phyloP scores from a whole-genome alignment of 1,140 invertebrate genomes.

The Magallana angulata region DNA sequence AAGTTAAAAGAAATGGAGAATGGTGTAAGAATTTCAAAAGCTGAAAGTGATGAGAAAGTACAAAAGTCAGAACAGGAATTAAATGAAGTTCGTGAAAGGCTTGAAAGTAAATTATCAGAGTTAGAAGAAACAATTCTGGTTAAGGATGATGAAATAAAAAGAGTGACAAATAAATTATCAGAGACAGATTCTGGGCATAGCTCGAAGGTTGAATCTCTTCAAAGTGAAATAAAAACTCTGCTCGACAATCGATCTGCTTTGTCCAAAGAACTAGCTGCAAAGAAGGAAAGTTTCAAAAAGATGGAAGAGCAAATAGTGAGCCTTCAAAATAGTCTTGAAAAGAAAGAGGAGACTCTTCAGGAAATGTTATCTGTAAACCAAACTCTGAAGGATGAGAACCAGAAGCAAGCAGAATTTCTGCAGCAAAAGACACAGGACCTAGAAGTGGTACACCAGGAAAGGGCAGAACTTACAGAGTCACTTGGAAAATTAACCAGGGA shows the following conservation, averaged over 20 bases:
- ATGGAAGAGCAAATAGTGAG: constrained; percentile 10
- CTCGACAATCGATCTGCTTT: neutral
- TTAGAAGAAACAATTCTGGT: neutral
- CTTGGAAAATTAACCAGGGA: constrained; percentile 23
- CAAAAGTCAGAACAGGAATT: neutral
- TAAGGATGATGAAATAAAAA: neutral
- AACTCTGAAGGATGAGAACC: neutral
- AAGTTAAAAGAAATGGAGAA: constrained; percentile 34
- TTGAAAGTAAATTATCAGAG: neutral
- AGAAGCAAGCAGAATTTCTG: neutral
- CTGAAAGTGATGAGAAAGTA: constrained; percentile 17
- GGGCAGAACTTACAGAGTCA: neutral
- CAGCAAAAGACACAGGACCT: constrained; percentile 10
- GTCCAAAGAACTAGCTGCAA: neutral
- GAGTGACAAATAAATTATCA: constrained; percentile 11
- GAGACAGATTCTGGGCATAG: neutral
- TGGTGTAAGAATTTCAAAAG: constrained; percentile 28
- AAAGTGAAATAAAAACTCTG: constrained; percentile 7
- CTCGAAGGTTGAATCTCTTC: neutral
- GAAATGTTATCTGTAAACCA: neutral
- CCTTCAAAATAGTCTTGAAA: constrained; percentile 32
- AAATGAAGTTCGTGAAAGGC: neutral
- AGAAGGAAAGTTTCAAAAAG: constrained; percentile 25
- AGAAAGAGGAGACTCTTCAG: neutral
- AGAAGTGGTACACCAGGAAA: constrained; percentile 2